Evolutionary conservation across 2,113 vertebrate species (phyloP).

Genomic region (Callaeas wilsoni): DNA sequence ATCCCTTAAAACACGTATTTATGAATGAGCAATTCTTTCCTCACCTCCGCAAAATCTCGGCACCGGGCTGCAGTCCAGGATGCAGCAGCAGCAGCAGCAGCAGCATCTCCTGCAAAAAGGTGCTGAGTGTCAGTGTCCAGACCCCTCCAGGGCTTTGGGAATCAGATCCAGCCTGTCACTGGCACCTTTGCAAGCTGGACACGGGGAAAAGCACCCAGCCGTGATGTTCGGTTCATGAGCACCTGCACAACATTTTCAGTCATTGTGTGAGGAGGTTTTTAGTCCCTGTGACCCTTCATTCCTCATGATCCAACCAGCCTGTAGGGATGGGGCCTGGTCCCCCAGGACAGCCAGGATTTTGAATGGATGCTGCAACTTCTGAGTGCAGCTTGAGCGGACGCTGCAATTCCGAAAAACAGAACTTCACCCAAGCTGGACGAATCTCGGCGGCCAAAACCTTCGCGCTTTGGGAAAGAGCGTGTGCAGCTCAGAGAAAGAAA

Average conservation of each 20-base stretch:
- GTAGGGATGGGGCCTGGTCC: not conserved
- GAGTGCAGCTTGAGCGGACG: not conserved
- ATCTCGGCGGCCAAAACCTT: not conserved
- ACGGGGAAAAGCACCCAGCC: not conserved
- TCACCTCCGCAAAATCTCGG: not conserved
- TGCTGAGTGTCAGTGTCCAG: not conserved
- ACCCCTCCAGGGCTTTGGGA: not conserved
- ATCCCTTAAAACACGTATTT: not conserved
- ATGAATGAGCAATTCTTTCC: conserved; percentile 12
- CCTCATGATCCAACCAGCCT: not conserved
- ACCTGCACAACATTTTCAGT: not conserved
- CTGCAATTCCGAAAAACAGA: not conserved
- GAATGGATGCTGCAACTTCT: not conserved
- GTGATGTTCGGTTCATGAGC: not conserved
- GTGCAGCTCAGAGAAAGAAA: not conserved
- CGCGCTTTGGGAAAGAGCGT: not conserved
- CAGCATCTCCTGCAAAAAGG: not conserved
- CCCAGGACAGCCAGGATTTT: not conserved
- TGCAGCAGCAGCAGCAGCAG: not conserved
- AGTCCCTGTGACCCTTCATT: not conserved
- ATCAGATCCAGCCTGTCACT: not conserved
- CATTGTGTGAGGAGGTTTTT: not conserved
- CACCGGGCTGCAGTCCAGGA: not conserved
- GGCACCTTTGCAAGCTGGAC: not conserved
- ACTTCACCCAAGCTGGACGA: accelerated